Evolutionary conservation across 2,888 invertebrate species (phyloP).

Genomic region (Morpho deidamia): DNA sequence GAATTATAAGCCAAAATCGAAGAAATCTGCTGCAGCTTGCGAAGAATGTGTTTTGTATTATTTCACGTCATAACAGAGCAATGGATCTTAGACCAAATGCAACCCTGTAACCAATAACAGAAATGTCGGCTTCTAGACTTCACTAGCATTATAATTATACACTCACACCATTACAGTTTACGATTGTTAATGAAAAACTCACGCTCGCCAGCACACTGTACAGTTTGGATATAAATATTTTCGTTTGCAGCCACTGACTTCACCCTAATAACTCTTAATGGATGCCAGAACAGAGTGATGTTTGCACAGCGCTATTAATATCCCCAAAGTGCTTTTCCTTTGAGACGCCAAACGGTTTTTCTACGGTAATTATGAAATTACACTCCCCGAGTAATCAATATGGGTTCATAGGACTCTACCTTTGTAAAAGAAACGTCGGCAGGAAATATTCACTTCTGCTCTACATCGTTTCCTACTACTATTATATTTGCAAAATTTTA

Average conservation of each 20-base stretch:
- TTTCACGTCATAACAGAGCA: no score
- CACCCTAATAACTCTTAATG: slow-evolving; percentile 4
- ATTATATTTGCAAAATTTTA: no score
- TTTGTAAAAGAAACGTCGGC: no score
- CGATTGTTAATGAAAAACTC: neutral
- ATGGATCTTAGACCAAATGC: no score
- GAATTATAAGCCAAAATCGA: no score
- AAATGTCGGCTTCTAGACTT: no score
- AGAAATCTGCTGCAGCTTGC: no score
- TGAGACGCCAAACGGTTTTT: neutral
- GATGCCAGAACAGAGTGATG: neutral
- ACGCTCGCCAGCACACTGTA: neutral
- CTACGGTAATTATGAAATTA: slow-evolving; percentile 3
- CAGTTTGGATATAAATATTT: neutral
- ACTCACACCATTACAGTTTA: neutral
- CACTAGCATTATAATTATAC: neutral
- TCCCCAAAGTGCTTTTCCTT: slow-evolving; percentile 8
- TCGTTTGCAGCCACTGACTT: neutral
- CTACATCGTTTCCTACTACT: no score
- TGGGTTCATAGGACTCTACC: neutral
- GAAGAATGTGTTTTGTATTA: no score
- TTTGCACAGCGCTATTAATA: slow-evolving; percentile 12
- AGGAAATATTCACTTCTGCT: no score
- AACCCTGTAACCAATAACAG: no score
- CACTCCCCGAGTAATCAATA: neutral